Conservation (phyloP, 2,888 invertebrate genomes). For the Lepidocyrtinus sp. region DNA sequence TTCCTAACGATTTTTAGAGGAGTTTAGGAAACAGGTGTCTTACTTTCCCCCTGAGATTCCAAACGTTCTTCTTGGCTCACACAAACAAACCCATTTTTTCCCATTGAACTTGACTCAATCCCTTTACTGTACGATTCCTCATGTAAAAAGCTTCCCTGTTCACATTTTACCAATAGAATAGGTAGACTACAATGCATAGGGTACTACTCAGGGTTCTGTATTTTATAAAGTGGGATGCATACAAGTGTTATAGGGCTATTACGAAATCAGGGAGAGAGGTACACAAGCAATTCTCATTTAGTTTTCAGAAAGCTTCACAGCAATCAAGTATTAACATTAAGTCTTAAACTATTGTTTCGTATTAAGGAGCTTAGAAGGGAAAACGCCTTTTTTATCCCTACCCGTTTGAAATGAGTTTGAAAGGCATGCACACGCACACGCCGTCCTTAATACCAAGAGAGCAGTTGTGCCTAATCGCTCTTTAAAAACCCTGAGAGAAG, state of each 20-base stretch:
- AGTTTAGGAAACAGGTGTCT: slow-evolving; percentile 59
- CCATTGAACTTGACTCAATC: slow-evolving; percentile 2
- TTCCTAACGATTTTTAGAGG: slow-evolving; percentile 27
- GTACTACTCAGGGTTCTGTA: no score
- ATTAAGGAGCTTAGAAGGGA: neutral
- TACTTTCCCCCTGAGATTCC: slow-evolving; percentile 48
- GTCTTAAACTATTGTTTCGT: neutral
- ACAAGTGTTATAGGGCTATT: no score
- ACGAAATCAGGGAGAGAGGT: neutral
- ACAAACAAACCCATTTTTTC: neutral
- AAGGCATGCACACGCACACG: slow-evolving; percentile 7
- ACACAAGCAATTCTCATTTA: neutral
- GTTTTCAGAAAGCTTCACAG: neutral
- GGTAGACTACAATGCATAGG: no score
- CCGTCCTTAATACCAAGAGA: neutral
- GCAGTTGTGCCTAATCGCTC: slow-evolving; percentile 51
- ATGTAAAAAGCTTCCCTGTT: neutral
- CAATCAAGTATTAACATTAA: neutral
- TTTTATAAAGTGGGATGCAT: no score
- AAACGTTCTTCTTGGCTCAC: neutral
- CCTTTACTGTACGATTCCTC: neutral
- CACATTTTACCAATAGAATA: no score
- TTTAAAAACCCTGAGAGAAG: no score
- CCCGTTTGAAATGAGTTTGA: slow-evolving; percentile 1
- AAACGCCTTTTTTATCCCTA: neutral